phyloP scores from a whole-genome alignment of 2,888 invertebrate species.

The Allophyes oxyacanthae region DNA sequence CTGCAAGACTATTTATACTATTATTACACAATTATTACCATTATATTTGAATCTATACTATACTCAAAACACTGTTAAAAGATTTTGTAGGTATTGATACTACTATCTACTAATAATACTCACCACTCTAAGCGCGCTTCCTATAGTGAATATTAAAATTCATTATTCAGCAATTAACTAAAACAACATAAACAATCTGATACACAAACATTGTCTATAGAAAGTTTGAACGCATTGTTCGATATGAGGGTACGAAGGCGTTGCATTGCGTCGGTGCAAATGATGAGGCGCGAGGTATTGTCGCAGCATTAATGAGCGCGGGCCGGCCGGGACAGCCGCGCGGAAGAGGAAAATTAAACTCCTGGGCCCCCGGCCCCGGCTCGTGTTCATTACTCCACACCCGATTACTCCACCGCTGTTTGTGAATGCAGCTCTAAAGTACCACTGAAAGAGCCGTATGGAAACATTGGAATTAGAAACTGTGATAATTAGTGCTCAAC shows the following conservation, averaged over 20 bases:
- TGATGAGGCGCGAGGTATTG: constrained; percentile 86
- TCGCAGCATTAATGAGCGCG: constrained; percentile 84
- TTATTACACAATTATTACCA: too few species aligned
- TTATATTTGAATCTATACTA: too few species aligned
- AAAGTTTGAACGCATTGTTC: constrained; percentile 59
- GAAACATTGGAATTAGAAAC: constrained; percentile 67
- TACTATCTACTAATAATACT: too few species aligned
- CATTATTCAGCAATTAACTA: background rate
- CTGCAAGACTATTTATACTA: too few species aligned
- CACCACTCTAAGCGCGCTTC: too few species aligned
- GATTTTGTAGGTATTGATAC: too few species aligned
- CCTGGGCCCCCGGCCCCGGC: constrained; percentile 85
- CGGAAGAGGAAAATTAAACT: constrained; percentile 90
- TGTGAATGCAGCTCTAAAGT: constrained; percentile 76
- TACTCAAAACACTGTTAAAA: too few species aligned
- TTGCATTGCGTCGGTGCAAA: constrained; percentile 64
- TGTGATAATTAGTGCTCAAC: constrained; percentile 58
- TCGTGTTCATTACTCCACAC: constrained; percentile 84
- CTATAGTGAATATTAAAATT: background rate
- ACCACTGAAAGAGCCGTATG: constrained; percentile 62
- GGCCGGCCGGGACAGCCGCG: constrained; percentile 77
- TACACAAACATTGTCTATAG: constrained; percentile 51
- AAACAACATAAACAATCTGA: constrained; percentile 38
- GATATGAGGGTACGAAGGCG: constrained; percentile 57
- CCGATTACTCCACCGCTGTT: constrained; percentile 79